These are phyloP conservation scores for Rattus rattus DNA, from an alignment of 2,113 vertebrate genomes.

Conservation along the genomic window DNA sequence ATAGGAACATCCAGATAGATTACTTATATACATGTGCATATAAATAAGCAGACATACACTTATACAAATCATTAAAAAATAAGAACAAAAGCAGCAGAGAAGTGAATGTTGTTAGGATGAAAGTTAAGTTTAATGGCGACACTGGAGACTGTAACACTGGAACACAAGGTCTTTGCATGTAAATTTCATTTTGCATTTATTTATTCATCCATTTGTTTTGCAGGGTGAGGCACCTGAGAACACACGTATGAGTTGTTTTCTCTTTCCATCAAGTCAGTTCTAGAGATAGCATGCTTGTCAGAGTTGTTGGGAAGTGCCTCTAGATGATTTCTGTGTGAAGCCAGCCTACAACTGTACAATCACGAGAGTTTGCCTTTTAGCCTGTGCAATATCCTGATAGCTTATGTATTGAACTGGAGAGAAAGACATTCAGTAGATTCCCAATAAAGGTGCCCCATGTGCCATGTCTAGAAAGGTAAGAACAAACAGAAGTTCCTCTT, in stretches of 20 bases:
- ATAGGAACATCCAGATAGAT: background rate
- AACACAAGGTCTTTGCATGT: background rate
- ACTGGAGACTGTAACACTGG: too few species aligned
- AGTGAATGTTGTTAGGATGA: background rate
- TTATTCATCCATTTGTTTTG: background rate
- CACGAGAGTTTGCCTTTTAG: too few species aligned
- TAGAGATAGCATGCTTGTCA: background rate
- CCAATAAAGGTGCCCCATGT: background rate
- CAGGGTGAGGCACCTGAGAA: background rate
- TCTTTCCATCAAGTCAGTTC: background rate
- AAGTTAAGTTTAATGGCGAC: background rate
- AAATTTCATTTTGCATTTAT: background rate
- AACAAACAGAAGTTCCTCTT: background rate
- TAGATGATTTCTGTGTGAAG: background rate
- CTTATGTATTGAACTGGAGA: background rate
- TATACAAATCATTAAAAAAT: background rate
- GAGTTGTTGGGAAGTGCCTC: background rate
- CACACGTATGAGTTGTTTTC: background rate
- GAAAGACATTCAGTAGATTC: background rate
- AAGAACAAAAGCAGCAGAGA: background rate
- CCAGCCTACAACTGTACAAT: background rate
- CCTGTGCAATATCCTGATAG: background rate
- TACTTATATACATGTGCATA: background rate
- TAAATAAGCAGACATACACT: background rate
- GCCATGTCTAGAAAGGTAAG: background rate